Conservation (phyloP, 2,113 vertebrate genomes). For the Tetrao urogallus region DNA sequence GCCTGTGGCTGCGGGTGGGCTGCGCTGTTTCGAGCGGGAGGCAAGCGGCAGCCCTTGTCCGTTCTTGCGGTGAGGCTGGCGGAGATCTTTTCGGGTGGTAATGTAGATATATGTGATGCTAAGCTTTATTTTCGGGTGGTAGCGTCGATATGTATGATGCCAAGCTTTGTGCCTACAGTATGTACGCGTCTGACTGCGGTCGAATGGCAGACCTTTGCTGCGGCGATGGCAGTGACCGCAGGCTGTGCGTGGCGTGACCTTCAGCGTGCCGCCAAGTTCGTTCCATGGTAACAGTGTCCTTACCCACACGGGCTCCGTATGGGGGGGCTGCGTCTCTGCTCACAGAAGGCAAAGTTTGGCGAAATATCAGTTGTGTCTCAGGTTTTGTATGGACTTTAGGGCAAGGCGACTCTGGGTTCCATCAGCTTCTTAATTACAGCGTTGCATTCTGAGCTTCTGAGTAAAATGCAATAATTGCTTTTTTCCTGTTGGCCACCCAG, state of each 20-base stretch:
- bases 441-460: not conserved
- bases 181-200: accelerated
- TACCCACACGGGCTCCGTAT: accelerated
- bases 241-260: not conserved
- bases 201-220: accelerated
- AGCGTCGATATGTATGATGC: accelerated
- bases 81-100: not conserved
- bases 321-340: accelerated
- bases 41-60: accelerated
- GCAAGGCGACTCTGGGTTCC: not conserved
- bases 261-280: not conserved
- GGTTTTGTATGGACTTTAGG: accelerated
- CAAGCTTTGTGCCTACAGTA: accelerated
- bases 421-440: not conserved
- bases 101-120: accelerated
- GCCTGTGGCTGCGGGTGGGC: not conserved
- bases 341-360: not conserved
- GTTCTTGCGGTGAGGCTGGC: not conserved
- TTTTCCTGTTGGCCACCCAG: not conserved
- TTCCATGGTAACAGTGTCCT: accelerated
- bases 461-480: not conserved
- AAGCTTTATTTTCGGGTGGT: not conserved
- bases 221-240: not conserved
- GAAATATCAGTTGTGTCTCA: not conserved
- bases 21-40: too few species aligned